These are phyloP conservation scores for Endomychus coccineus DNA, from an alignment of 2,888 invertebrate genomes.

Conservation along the genomic window DNA sequence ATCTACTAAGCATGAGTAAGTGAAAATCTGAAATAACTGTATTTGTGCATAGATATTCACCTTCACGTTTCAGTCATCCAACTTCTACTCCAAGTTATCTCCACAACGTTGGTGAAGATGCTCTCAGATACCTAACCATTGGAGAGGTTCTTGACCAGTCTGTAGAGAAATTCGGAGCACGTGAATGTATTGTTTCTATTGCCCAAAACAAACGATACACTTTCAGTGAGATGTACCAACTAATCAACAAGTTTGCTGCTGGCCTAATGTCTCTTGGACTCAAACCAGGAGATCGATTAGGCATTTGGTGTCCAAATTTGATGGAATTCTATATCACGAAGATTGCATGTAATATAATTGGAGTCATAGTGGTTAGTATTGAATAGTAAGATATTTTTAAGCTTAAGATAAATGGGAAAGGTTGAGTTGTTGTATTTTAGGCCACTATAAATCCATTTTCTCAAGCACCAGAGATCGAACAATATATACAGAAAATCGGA, in stretches of 20 bases:
- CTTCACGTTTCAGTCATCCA: too few species aligned
- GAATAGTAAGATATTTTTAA: too few species aligned
- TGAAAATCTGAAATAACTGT: too few species aligned
- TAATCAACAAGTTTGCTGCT: slow-evolving; percentile 62
- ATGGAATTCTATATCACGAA: slow-evolving; percentile 68
- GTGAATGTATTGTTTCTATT: slow-evolving; percentile 51
- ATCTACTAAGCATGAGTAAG: too few species aligned
- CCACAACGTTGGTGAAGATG: slow-evolving; percentile 45
- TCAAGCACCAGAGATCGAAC: slow-evolving; percentile 60
- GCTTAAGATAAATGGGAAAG: too few species aligned
- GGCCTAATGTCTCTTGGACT: slow-evolving; percentile 62
- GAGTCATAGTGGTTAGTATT: slow-evolving; percentile 61
- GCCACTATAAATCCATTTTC: slow-evolving; percentile 75
- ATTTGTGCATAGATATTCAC: too few species aligned
- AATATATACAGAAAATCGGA: slow-evolving; percentile 63
- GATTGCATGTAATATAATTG: slow-evolving; percentile 64
- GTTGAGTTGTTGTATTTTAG: too few species aligned
- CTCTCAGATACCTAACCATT: slow-evolving; percentile 49
- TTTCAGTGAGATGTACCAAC: slow-evolving; percentile 45
- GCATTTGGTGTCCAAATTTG: slow-evolving; percentile 73
- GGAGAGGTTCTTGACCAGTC: slow-evolving; percentile 52
- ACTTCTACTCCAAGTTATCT: too few species aligned
- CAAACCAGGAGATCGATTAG: slow-evolving; percentile 64
- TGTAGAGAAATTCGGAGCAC: slow-evolving; percentile 48
- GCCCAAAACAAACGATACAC: slow-evolving; percentile 49